phyloP scores from a whole-genome alignment of 2,797 vertebrate genomes.

The Clarias fuscus region DNA sequence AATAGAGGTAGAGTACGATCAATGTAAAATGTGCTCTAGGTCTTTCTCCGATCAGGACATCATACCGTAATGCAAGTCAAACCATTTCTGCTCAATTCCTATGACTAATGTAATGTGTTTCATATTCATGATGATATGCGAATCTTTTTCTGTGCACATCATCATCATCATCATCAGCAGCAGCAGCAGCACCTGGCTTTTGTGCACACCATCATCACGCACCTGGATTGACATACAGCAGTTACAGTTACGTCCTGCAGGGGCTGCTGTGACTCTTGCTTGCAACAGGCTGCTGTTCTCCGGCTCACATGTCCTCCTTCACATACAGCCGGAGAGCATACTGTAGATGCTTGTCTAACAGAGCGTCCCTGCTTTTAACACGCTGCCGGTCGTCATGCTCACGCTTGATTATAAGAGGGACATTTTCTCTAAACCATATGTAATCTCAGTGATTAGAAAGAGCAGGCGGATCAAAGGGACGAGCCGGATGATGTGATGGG shows the following conservation, averaged over 20 bases:
- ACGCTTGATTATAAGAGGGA: background rate
- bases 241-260: slow-evolving; percentile 55
- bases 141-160: background rate
- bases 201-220: background rate
- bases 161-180: background rate
- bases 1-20: background rate
- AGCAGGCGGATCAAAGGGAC: background rate
- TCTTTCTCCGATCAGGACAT: background rate
- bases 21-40: background rate
- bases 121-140: background rate
- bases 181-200: no score
- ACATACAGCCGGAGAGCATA: background rate
- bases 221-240: background rate
- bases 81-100: background rate
- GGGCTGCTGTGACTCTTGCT: slow-evolving; percentile 61
- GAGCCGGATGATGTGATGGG: slow-evolving; percentile 5
- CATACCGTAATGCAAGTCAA: background rate
- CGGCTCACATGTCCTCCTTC: slow-evolving; percentile 3
- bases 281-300: slow-evolving; percentile 6
- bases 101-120: background rate
- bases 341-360: no score
- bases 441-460: background rate
- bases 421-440: background rate
- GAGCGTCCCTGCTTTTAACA: background rate
- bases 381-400: background rate